phyloP scores from a whole-genome alignment of 2,797 vertebrate genomes.

The Alcedo quadribrachys region DNA sequence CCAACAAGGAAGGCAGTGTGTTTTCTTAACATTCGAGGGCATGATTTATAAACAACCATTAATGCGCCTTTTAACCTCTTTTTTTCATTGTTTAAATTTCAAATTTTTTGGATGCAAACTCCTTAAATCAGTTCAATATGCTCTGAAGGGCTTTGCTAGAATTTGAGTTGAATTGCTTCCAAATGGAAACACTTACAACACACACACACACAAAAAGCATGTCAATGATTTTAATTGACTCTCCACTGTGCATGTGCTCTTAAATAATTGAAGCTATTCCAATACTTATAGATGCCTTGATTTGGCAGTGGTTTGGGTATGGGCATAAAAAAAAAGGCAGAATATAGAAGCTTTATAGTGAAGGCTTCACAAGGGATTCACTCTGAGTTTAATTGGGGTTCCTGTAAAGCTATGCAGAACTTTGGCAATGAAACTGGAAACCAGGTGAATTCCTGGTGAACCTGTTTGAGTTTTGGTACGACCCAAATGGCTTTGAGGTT shows the following conservation, averaged over 20 bases:
- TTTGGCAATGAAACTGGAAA: not conserved
- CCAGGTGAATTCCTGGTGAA: conserved; percentile 32
- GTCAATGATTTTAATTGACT: conserved; percentile 25
- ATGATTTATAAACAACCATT: conserved; percentile 61
- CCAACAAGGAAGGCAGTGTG: not conserved
- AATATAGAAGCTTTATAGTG: not conserved
- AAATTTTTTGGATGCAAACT: conserved; percentile 50
- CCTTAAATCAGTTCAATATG: conserved; percentile 67
- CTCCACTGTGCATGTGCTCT: not conserved
- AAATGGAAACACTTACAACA: conserved; percentile 37
- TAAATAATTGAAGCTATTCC: conserved; percentile 30
- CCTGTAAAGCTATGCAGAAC: not conserved
- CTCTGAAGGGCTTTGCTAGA: conserved; percentile 31
- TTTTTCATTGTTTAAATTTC: conserved; percentile 61
- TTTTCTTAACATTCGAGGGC: conserved; percentile 61
- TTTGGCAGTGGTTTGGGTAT: not conserved
- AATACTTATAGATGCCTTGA: not conserved
- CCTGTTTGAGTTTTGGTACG: not conserved
- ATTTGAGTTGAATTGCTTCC: conserved; percentile 53
- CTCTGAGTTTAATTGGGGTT: not conserved
- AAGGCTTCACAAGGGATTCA: not conserved
- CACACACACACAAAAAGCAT: not conserved
- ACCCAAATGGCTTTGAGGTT: not conserved
- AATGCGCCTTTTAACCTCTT: conserved; percentile 47
- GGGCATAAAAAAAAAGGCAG: not conserved